These are phyloP conservation scores for Drosophila novamexicana DNA, from an alignment of 1,140 invertebrate species.

Conservation along the genomic window DNA sequence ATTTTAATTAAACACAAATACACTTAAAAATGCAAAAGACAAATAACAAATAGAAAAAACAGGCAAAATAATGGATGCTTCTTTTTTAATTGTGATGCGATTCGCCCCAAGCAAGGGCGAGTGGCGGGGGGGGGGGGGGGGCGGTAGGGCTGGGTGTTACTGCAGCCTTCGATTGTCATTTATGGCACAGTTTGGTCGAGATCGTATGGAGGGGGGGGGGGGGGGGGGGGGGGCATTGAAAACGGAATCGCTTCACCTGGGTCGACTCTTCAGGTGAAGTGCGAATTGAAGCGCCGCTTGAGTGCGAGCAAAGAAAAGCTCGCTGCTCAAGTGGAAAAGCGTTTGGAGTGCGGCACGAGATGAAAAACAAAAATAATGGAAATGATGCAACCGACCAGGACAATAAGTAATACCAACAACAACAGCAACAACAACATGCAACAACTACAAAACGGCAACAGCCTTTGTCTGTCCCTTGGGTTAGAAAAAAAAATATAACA, in stretches of 20 bases:
- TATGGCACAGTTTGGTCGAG: constrained; percentile 12
- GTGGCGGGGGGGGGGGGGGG: no score
- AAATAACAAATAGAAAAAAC: constrained; percentile 12
- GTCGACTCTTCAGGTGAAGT: constrained; percentile 68
- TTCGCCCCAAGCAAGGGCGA: no score
- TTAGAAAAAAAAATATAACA: constrained; percentile 7
- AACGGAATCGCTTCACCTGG: not conserved
- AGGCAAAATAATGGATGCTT: constrained; percentile 12
- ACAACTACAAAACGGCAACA: constrained; percentile 21
- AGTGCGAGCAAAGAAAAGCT: constrained; percentile 65
- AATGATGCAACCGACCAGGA: constrained; percentile 45
- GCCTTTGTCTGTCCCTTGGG: constrained; percentile 40
- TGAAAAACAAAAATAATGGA: constrained; percentile 43
- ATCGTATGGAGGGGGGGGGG: no score
- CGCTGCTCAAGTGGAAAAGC: constrained; percentile 64
- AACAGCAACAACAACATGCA: constrained; percentile 6
- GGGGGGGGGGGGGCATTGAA: not conserved
- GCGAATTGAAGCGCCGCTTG: constrained; percentile 64
- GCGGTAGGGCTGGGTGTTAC: no score
- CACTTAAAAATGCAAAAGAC: constrained; percentile 36
- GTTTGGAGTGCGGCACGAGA: constrained; percentile 34
- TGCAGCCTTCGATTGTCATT: constrained; percentile 57
- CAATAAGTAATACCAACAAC: constrained; percentile 41
- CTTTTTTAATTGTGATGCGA: constrained; percentile 42
- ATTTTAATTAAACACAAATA: constrained; percentile 71